Conservation (phyloP, 2,797 vertebrate genomes). For the Diplodus puntazzo region DNA sequence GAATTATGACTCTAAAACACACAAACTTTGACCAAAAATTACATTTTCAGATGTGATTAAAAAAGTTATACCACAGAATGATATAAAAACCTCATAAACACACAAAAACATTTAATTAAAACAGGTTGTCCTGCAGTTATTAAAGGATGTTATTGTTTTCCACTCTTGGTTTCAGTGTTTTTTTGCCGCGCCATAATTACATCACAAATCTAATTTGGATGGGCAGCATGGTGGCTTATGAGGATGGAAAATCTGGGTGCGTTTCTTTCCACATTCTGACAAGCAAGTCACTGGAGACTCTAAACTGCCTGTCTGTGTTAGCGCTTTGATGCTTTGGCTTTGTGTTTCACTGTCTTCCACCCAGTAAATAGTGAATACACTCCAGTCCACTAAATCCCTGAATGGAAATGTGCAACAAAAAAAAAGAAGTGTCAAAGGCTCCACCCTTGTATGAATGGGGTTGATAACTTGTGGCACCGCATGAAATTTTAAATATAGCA, state of each 20-base stretch:
- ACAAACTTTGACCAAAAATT: too few relatives aligned
- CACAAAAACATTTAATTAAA: slow-evolving; percentile 19
- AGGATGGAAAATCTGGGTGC: slow-evolving; percentile 27
- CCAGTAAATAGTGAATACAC: slow-evolving; percentile 21
- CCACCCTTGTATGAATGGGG: background rate
- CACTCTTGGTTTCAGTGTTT: background rate
- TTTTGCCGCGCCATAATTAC: slow-evolving; percentile 26
- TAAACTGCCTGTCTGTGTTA: slow-evolving; percentile 38
- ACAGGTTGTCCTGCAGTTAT: slow-evolving; percentile 17
- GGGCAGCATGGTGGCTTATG: slow-evolving; percentile 9
- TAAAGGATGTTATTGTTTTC: slow-evolving; percentile 7
- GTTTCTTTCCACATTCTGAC: slow-evolving; percentile 34
- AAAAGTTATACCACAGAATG: too few relatives aligned
- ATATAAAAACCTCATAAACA: too few relatives aligned
- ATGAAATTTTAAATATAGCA: slow-evolving; percentile 22
- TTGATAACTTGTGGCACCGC: background rate
- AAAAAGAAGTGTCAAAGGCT: slow-evolving; percentile 1
- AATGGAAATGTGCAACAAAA: slow-evolving; percentile 8
- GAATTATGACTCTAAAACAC: too few relatives aligned
- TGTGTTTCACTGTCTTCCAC: slow-evolving; percentile 34
- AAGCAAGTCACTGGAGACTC: slow-evolving; percentile 43
- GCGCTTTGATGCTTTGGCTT: slow-evolving; percentile 44
- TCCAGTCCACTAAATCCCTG: slow-evolving; percentile 14
- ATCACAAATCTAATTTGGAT: slow-evolving; percentile 33
- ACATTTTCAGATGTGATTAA: too few relatives aligned